Base-by-base conservation (phyloP, 2,113 vertebrate genomes). In the Sminthopsis crassicaudata region DNA sequence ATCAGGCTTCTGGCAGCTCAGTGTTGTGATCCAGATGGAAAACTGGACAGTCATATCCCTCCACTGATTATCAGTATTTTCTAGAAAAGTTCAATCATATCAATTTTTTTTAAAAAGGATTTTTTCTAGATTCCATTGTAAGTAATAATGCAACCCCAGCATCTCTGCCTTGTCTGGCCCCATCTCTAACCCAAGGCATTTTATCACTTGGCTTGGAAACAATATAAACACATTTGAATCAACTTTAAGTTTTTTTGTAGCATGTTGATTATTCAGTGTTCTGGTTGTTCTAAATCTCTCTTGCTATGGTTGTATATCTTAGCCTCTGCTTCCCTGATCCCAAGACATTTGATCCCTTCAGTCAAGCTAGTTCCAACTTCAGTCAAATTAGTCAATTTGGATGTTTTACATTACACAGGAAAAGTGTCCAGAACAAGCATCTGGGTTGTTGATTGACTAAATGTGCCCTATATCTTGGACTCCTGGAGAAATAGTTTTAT, bases 131-230 rank as follows among this genome's bases (percentile, higher is more conserved):
- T 42, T 42, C n/a, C 67, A 42, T 84, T 84, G 14, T 92, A 90
- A 96, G 23, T 89, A 57, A 55, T 84, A 90, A 8, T 8, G 26
- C 93, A 94, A 36, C 5, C 9, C 50, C 26, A 55, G 1, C 30
- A 97, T 57, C 14, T 8, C 16, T 93, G 30, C 6, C 7, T 76
- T 53, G 36, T 19, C 67, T 84, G 67, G 67, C 67, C 36, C n/a
- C 7, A 42, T 84, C 67, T 19, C 67, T 84, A 84, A 84, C 67
- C 67, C 19, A 84, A 84, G 36, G 67, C 19, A 42, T 84, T 84
- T 84, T 84, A 84, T 84, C n/a, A 92, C 46, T 25, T 36, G 36
- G 46, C 52, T 92, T 96, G 30, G n/a, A 60, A 46, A 91, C 90
- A 60, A 22, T 42, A 12, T 48, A 94, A 90, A 76, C 90, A 67